Evolutionary conservation across 2,888 invertebrate species (phyloP).

Genomic region (Venustoraphidia nigricollis): DNA sequence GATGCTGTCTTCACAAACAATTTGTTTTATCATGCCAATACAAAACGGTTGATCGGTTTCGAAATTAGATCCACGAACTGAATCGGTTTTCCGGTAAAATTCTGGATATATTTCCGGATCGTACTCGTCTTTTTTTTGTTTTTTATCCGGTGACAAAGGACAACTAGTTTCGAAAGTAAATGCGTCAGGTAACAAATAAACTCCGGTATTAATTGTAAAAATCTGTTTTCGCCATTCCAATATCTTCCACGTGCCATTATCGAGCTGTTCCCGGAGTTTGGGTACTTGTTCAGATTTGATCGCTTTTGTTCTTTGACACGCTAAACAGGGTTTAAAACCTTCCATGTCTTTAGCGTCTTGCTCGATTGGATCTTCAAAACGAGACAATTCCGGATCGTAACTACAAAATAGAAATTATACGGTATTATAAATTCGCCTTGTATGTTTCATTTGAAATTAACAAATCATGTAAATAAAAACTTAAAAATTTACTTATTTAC

Average conservation of each 20-base stretch:
- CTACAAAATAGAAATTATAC: conserved; percentile 3
- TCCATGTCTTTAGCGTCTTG: conserved; percentile 29
- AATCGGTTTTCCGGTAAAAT: conserved; percentile 60
- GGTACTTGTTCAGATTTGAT: conserved; percentile 31
- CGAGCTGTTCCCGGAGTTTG: conserved; percentile 28
- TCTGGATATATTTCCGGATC: conserved; percentile 69
- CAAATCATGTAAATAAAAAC: no score
- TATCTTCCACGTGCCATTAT: conserved; percentile 31
- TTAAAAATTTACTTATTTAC: not conserved
- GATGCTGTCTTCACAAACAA: conserved; percentile 33
- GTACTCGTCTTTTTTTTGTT: conserved; percentile 27
- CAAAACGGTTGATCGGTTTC: conserved; percentile 63
- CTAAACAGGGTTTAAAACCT: conserved; percentile 36
- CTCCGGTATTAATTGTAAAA: conserved; percentile 39
- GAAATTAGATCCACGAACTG: conserved; percentile 51
- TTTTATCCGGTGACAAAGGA: conserved; percentile 6
- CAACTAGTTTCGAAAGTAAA: conserved; percentile 36
- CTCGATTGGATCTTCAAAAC: conserved; percentile 38
- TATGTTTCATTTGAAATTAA: conserved; percentile 11
- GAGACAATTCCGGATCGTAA: conserved; percentile 35
- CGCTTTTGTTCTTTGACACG: conserved; percentile 36
- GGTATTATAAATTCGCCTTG: conserved; percentile 23
- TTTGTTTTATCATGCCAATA: conserved; percentile 50
- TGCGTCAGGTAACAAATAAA: conserved; percentile 49
- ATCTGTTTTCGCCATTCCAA: conserved; percentile 34